These are phyloP conservation scores for Plebejus melissa DNA, from an alignment of 2,888 invertebrate species.

Conservation along the genomic window DNA sequence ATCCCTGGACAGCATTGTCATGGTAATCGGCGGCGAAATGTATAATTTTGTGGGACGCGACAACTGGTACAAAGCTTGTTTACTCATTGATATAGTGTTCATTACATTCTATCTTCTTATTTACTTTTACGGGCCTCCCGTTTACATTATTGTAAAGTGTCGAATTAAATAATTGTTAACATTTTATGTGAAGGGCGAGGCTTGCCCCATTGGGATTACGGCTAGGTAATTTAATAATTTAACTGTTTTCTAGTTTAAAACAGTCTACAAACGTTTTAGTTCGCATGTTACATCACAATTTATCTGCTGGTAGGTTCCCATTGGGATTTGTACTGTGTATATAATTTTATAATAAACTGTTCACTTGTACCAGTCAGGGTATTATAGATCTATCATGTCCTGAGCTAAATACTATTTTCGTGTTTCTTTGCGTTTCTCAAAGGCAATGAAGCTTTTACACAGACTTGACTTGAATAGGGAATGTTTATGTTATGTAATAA, in stretches of 20 bases:
- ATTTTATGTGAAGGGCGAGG: background rate
- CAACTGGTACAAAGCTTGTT: conserved; percentile 20
- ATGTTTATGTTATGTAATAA: no score
- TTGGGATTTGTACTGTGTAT: background rate
- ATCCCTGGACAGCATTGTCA: conserved; percentile 44
- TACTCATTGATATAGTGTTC: background rate
- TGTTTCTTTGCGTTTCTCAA: no score
- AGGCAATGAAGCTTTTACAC: no score
- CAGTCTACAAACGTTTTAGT: background rate
- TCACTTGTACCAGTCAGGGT: no score
- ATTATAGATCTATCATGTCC: no score
- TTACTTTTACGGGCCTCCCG: background rate
- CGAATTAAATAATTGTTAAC: background rate
- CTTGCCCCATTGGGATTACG: background rate
- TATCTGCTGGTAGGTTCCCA: background rate
- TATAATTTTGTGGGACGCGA: conserved; percentile 24
- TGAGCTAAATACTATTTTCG: no score
- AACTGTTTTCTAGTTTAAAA: background rate
- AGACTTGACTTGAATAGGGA: no score
- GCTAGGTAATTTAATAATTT: background rate
- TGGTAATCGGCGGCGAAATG: conserved; percentile 45
- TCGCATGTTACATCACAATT: background rate
- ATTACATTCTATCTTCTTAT: background rate
- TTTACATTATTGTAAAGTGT: background rate
- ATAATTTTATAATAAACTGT: no score